phyloP scores from a whole-genome alignment of 2,888 invertebrate species.

The Ecliptopera silaceata region DNA sequence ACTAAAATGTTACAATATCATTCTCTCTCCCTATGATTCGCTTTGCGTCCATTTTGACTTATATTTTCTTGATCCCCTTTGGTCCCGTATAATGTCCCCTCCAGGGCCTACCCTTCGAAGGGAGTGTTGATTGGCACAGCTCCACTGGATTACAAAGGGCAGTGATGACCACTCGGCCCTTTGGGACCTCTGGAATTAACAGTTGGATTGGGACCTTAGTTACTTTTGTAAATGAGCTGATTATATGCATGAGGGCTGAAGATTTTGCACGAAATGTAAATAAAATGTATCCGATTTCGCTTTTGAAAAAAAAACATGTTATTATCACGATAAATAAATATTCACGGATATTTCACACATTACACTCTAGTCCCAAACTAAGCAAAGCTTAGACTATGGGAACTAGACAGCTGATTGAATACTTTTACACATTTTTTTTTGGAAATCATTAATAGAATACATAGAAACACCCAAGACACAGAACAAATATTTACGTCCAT shows the following conservation, averaged over 20 bases:
- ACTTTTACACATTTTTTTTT: no score
- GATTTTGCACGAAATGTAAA: no score
- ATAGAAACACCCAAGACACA: no score
- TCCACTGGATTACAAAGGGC: constrained; percentile 71
- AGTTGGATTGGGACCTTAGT: constrained; percentile 38
- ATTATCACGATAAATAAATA: no score
- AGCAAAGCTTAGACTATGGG: no score
- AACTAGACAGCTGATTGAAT: no score
- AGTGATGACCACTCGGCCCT: constrained; percentile 69
- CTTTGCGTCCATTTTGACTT: constrained; percentile 51
- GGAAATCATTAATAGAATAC: no score
- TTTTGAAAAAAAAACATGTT: no score
- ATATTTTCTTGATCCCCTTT: constrained; percentile 36
- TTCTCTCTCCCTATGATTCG: constrained; percentile 46
- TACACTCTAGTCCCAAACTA: no score
- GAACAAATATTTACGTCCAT: no score
- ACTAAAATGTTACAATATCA: background rate
- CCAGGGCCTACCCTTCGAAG: constrained; percentile 49
- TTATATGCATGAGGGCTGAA: constrained; percentile 11
- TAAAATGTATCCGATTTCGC: background rate
- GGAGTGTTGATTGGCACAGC: constrained; percentile 77
- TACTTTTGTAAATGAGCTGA: constrained; percentile 27
- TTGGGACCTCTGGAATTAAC: constrained; percentile 71
- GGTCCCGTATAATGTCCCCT: constrained; percentile 42
- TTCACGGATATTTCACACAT: no score